Evolutionary conservation across 2,888 invertebrate genomes (phyloP), one percentile per base, ranked within the genome.

Genomic region (Drosophila histrio): DNA sequence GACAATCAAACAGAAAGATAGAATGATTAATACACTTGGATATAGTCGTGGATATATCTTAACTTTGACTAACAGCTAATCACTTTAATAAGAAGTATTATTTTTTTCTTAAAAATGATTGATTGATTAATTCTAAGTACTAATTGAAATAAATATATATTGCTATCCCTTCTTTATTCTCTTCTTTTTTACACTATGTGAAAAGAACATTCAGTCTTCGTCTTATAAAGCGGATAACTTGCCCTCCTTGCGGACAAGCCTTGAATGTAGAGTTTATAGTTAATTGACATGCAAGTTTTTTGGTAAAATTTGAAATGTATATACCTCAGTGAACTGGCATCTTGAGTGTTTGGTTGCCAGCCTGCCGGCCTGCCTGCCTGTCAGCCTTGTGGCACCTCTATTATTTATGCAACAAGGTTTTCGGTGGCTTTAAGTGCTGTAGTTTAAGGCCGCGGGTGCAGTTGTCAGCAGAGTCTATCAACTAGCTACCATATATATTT

Each of bases 281-380:
- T 74, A 74, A 74, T 74, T 74, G 74, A 74, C 71, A 74, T 53
- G 24, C 74, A 74, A 71, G 62, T 74, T 72, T 73, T 32, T 44
- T 15, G 44, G 32, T 43, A 63, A 67, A 67, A 67, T 71, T 60
- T 67, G 59, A 74, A 59, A 71, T 71, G 36, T 44, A 64, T 54
- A 60, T 41, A 68, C 67, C 67, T 58, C 52, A 69, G 26, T 57
- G 60, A 59, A 58, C 46, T 50, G 24, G 13, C 56, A 63, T 32
- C 32, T 64, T 52, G 6, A 39, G 24, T 34, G 30, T 39, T 38
- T 39, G 11, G 34, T 46, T 38, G 52, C 28, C 32, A n/a, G n/a
- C n/a, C n/a, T n/a, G n/a, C n/a, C n/a, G n/a, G n/a, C n/a, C n/a
- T n/a, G n/a, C n/a, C n/a, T n/a, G n/a, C n/a, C 1, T 39, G 28